phyloP scores from a whole-genome alignment of 2,113 vertebrate species.

The Cariama cristata region DNA sequence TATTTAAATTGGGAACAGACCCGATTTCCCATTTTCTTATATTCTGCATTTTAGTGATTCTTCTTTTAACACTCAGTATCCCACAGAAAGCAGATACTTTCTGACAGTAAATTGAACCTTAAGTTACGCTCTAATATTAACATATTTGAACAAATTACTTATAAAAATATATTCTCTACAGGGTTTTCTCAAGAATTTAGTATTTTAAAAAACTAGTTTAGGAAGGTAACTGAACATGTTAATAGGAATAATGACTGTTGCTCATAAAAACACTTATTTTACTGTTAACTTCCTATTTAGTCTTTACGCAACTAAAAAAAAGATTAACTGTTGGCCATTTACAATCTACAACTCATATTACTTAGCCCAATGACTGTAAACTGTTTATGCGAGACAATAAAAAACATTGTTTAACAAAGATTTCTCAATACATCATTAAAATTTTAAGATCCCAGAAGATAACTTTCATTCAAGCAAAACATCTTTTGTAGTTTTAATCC shows the following conservation, averaged over 20 bases:
- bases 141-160: not conserved
- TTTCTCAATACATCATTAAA: not conserved
- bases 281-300: not conserved
- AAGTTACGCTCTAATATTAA: not conserved
- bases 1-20: not conserved
- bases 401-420: not conserved
- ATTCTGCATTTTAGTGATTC: not conserved
- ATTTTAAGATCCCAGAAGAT: not conserved
- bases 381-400: not conserved
- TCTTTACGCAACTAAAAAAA: not conserved
- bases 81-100: not conserved
- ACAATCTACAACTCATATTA: not conserved
- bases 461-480: not conserved
- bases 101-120: not conserved
- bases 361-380: not conserved
- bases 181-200: not conserved
- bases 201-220: not conserved
- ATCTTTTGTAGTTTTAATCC: not conserved
- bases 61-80: not conserved
- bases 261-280: not conserved
- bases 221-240: not conserved
- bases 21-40: not conserved
- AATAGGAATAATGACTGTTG: not conserved
- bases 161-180: not conserved
- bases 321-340: not conserved